A percentile compares a stretch with the other conserved stretches of the same genome.
Conservation (phyloP, 2,888 invertebrate species). For the Dicranocentrus wangi region DNA sequence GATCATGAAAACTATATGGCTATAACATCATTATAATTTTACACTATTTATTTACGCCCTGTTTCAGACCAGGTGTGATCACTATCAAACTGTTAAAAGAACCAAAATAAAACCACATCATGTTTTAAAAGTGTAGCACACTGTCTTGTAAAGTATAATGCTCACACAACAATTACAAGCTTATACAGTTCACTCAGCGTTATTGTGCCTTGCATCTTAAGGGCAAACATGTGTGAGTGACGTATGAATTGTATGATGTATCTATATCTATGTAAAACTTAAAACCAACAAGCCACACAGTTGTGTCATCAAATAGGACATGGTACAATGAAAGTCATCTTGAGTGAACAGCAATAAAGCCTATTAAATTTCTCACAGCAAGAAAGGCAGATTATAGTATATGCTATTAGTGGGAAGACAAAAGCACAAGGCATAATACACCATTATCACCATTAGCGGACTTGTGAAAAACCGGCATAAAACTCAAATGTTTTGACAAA, state of each 20-base stretch:
- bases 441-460: background rate
- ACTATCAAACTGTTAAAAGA: constrained; percentile 45
- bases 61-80: constrained; percentile 62
- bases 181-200: background rate
- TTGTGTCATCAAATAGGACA: constrained; percentile 60
- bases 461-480: background rate
- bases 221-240: no score
- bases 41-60: constrained; percentile 64
- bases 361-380: constrained; percentile 2
- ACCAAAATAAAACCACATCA: constrained; percentile 13
- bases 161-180: constrained; percentile 3
- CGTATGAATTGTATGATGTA: no score
- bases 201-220: no score
- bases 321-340: constrained; percentile 32
- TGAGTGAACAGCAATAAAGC: no score
- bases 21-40: constrained; percentile 57
- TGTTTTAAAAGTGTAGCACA: background rate
- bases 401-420: no score
- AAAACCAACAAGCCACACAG: constrained; percentile 23
- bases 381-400: no score
- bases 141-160: background rate
- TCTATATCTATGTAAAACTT: no score
- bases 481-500: constrained; percentile 21
- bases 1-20: constrained; percentile 26
- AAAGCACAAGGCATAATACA: no score